Percentiles rank a stretch among this genome's conserved stretches.
These are phyloP conservation scores for Chaenodraco wilsoni DNA, from an alignment of 2,797 vertebrate genomes.

Conservation along the genomic window DNA sequence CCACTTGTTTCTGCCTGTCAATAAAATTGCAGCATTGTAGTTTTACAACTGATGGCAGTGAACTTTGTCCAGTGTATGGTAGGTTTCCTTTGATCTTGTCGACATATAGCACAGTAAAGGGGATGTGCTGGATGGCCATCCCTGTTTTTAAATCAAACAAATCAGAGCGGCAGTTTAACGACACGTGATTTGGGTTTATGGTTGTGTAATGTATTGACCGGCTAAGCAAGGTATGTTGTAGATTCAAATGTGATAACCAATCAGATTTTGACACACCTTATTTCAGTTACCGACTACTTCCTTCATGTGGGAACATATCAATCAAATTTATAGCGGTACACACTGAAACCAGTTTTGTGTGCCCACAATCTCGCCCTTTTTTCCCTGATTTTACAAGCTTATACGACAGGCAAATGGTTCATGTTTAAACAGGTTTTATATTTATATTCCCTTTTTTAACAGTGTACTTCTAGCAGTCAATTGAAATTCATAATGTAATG, in stretches of 20 bases:
- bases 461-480: neutral
- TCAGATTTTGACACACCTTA: neutral
- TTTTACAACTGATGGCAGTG: neutral
- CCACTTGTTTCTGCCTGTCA: neutral
- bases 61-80: constrained; percentile 5
- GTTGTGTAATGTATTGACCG: neutral
- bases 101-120: neutral
- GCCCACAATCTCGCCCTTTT: neutral
- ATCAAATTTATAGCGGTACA: neutral
- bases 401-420: neutral
- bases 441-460: neutral
- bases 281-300: neutral
- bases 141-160: neutral
- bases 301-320: neutral
- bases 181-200: neutral
- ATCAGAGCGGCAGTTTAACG: neutral
- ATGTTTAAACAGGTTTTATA: neutral
- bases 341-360: neutral
- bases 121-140: neutral
- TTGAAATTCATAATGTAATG: constrained; percentile 38
- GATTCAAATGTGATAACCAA: constrained; percentile 2
- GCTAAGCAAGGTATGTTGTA: neutral
- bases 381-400: neutral
- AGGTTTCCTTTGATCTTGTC: neutral
- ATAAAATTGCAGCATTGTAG: neutral